Evolutionary conservation across 2,113 vertebrate genomes (phyloP).

Genomic region (Cacatua alba): DNA sequence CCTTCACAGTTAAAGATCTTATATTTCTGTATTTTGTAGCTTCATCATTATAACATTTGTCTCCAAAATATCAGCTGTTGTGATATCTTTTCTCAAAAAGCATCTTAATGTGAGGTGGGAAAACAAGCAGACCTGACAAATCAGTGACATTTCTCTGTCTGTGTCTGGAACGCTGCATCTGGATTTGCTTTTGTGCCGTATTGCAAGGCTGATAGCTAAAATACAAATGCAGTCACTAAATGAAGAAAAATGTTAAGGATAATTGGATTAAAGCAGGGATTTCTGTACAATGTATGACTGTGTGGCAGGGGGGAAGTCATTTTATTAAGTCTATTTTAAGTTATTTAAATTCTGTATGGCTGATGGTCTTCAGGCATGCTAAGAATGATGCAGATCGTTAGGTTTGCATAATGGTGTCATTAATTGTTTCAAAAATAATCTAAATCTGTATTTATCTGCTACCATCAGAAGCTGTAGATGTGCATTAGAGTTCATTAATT

Average conservation of each 20-base stretch:
- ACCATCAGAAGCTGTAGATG: neutral
- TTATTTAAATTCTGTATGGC: conserved; percentile 19
- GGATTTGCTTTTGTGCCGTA: neutral
- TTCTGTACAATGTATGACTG: neutral
- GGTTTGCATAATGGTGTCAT: conserved; percentile 11
- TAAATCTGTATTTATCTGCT: neutral
- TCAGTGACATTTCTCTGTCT: conserved; percentile 24
- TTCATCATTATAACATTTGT: neutral
- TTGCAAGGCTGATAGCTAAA: neutral
- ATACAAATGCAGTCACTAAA: conserved; percentile 7
- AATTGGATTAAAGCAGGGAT: conserved; percentile 3
- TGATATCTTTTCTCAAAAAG: neutral
- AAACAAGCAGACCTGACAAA: neutral
- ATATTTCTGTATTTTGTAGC: neutral
- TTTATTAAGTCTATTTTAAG: neutral
- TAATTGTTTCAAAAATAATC: conserved; percentile 48
- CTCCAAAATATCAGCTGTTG: neutral
- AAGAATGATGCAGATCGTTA: conserved; percentile 22
- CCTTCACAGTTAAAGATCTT: neutral
- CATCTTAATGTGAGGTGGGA: neutral
- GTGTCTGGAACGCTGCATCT: neutral
- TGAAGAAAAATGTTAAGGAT: neutral
- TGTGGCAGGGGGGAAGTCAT: neutral
- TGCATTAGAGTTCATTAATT: neutral
- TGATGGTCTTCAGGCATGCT: neutral